Conservation (phyloP, 2,888 invertebrate species). For the Xestoiulus laeticollis region DNA sequence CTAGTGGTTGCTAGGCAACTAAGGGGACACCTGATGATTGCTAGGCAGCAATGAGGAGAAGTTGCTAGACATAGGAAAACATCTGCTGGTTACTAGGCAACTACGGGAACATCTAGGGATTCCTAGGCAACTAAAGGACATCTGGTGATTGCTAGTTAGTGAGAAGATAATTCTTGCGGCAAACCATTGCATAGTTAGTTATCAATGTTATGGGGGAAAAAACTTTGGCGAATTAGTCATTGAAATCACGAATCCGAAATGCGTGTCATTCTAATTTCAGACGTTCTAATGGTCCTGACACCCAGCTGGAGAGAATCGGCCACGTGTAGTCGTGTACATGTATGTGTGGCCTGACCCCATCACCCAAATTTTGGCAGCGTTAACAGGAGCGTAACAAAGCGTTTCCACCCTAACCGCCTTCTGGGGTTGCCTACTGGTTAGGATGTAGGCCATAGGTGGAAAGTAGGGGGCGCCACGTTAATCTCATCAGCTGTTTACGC, state of each 20-base stretch:
- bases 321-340: neutral
- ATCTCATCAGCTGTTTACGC: neutral
- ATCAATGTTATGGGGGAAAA: no score
- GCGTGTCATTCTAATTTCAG: no score
- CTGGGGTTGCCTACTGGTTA: slow-evolving; percentile 11
- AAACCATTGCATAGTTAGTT: no score
- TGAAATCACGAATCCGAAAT: no score
- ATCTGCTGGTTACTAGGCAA: neutral
- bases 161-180: no score
- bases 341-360: neutral
- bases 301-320: no score
- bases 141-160: no score
- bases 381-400: neutral
- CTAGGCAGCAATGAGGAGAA: neutral
- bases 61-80: neutral
- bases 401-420: neutral
- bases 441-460: neutral
- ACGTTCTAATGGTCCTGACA: no score
- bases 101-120: neutral
- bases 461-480: neutral
- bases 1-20: neutral
- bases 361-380: neutral
- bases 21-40: neutral
- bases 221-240: no score
- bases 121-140: no score